phyloP scores from a whole-genome alignment of 2,888 invertebrate species.

The Ophion slaviceki region DNA sequence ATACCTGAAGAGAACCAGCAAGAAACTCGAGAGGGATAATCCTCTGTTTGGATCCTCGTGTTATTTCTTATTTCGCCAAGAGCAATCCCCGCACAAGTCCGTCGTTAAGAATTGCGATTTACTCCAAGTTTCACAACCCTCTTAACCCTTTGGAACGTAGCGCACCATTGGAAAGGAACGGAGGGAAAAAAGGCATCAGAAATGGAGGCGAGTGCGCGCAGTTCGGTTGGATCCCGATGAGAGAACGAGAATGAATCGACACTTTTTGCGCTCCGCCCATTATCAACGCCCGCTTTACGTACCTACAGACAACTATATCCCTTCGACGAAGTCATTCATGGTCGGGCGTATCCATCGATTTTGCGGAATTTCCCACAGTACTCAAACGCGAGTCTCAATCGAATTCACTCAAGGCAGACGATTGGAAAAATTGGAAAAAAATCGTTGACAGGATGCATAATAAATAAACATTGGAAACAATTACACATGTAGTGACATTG shows the following conservation, averaged over 20 bases:
- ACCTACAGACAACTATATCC: slow-evolving; percentile 38
- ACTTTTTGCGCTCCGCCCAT: slow-evolving; percentile 82
- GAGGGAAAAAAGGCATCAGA: slow-evolving; percentile 9
- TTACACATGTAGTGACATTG: too few relatives aligned
- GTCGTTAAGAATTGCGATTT: slow-evolving; percentile 60
- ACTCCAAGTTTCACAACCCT: background rate
- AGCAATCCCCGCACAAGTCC: slow-evolving; percentile 62
- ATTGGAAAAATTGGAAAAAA: background rate
- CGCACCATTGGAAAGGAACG: background rate
- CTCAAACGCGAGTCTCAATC: background rate
- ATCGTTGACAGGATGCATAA: background rate
- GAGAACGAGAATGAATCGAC: slow-evolving; percentile 76
- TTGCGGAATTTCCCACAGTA: background rate
- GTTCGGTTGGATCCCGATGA: slow-evolving; percentile 55
- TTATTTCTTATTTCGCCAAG: slow-evolving; percentile 44
- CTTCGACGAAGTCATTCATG: slow-evolving; percentile 39
- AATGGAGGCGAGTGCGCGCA: slow-evolving; percentile 35
- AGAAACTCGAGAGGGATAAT: slow-evolving; percentile 68
- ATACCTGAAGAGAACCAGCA: slow-evolving; percentile 53
- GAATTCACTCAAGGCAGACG: too few relatives aligned
- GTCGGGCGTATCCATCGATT: slow-evolving; percentile 9
- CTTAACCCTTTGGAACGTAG: slow-evolving; percentile 47
- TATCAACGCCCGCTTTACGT: slow-evolving; percentile 72
- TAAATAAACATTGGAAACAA: background rate
- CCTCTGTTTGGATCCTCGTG: slow-evolving; percentile 69